Conservation (phyloP, 2,113 vertebrate genomes). For the Gnathonemus longibarbis region DNA sequence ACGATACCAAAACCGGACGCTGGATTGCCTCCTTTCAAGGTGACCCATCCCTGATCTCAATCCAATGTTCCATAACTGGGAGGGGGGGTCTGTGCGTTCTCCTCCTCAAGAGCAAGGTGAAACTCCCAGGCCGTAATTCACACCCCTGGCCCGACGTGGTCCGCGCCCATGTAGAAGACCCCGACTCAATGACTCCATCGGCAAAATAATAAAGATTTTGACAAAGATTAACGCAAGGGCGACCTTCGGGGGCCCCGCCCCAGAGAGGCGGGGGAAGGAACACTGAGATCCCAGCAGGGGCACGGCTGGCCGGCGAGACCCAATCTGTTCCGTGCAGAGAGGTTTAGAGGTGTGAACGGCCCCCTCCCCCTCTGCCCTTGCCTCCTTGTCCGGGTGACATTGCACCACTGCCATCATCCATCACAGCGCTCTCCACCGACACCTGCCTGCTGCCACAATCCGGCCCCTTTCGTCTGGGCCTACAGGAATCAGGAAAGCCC, state of each 20-base stretch:
- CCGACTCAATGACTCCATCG: slow-evolving; percentile 66
- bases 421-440: background rate
- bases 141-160: slow-evolving; percentile 32
- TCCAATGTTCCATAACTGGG: background rate
- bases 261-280: slow-evolving; percentile 33
- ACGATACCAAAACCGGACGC: background rate
- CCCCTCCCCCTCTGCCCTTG: slow-evolving; percentile 18
- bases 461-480: background rate
- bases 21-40: slow-evolving; percentile 12
- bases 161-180: slow-evolving; percentile 13
- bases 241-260: slow-evolving; percentile 64
- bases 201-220: slow-evolving; percentile 77
- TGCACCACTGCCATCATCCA: background rate
- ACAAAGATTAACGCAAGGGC: slow-evolving; percentile 75
- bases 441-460: background rate
- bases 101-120: background rate
- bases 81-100: background rate
- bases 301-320: slow-evolving; percentile 76
- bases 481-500: background rate
- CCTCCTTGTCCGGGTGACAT: background rate
- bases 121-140: background rate
- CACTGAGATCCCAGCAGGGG: slow-evolving; percentile 70
- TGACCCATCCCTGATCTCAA: background rate
- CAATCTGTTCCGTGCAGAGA: slow-evolving; percentile 74
- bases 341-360: slow-evolving; percentile 30